Base-by-base conservation (phyloP, 1,140 invertebrate genomes). In the Penaeus vannamei region DNA sequence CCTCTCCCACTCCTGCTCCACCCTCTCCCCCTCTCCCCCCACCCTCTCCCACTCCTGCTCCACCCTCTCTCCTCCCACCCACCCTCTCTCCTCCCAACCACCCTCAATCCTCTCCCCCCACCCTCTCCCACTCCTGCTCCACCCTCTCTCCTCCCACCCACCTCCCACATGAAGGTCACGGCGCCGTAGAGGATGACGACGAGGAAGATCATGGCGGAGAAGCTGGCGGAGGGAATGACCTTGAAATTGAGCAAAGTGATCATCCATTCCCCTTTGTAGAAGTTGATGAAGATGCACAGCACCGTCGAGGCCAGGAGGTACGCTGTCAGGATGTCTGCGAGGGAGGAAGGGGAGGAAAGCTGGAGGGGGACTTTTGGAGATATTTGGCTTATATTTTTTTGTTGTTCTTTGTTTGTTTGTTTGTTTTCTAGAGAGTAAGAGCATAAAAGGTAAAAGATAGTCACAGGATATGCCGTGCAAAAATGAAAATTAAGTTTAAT, bases 161-260 rank as follows among this genome's bases (percentile, higher is more conserved):
- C 91, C 89, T 91, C 91, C 91, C 91, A 91, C 4, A 91, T 76
- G 64, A 91, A 91, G 79, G 84, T 89, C 66, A 90, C 66, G 46
- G 60, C 77, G 5, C 79, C 90, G 77, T 64, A 84, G 46, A 83
- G 69, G 36, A 87, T 66, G 22, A 79, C 85, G 64, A 77, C 66
- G 17, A 89, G 64, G 42, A 91, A 85, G 20, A 91, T 26, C 8
- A 89, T 86, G 36, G 82, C 84, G 36, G 76, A 66, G 72, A 84
- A 89, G 26, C 85, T 80, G 23, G 42, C 14, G 26, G 81, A 59
- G 22, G 91, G 91, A 26, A 87, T 77, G n/a, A 46, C 66, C 66
- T 85, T 83, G 66, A 91, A 87, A 79, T 89, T 90, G 10, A 91
- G 17, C 5, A 90, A 62, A 23, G 76, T 66, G 17, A 84, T 36